A percentile compares a stretch with the other conserved stretches of the same genome.
Evolutionary conservation across 2,113 vertebrate species (phyloP).

Genomic region (Ciconia maguari): DNA sequence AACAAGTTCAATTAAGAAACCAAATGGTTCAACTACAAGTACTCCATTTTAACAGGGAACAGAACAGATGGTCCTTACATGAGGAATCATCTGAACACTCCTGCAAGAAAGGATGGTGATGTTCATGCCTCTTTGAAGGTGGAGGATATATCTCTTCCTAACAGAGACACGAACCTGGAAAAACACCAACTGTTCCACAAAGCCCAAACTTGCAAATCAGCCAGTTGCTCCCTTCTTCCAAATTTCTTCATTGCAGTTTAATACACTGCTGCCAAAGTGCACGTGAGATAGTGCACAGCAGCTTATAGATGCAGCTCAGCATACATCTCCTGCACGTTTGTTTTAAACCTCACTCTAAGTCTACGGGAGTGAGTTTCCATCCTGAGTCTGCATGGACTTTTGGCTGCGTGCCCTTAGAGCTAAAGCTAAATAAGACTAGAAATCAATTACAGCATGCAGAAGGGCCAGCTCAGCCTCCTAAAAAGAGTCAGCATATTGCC

Average conservation of each 20-base stretch:
- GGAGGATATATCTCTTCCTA: background rate
- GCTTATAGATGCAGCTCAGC: background rate
- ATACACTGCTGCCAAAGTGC: background rate
- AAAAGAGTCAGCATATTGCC: background rate
- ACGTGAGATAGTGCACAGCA: fast-evolving
- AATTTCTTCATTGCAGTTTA: background rate
- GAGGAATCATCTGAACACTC: background rate
- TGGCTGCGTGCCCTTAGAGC: background rate
- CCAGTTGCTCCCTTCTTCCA: background rate
- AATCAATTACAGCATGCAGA: background rate
- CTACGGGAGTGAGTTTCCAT: constrained; percentile 11
- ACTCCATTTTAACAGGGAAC: background rate
- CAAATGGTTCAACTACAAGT: background rate
- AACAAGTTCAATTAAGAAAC: background rate
- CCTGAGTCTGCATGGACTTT: background rate
- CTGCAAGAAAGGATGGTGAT: background rate
- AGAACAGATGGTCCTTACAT: background rate
- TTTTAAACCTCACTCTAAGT: background rate
- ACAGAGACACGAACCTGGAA: background rate
- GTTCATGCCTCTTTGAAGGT: background rate
- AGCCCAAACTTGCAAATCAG: background rate
- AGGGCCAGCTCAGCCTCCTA: background rate
- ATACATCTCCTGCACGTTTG: background rate
- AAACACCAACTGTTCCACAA: background rate
- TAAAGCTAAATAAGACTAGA: background rate